Conservation (phyloP, 2,888 invertebrate species). For the Choristoneura rosaceana region DNA sequence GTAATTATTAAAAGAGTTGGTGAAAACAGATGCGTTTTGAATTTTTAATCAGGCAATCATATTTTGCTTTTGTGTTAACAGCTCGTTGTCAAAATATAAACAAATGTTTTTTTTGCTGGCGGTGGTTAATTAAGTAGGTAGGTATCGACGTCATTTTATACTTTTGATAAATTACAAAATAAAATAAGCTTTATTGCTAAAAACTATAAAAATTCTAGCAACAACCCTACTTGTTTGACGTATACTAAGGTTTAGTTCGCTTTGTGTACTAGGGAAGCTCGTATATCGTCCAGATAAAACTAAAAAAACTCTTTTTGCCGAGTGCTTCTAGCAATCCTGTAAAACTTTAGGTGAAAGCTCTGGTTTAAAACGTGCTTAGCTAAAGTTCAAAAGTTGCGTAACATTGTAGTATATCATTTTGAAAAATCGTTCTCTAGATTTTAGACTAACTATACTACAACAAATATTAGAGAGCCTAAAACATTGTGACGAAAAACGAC, state of each 20-base stretch:
- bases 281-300: conserved; percentile 32
- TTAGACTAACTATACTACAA: background rate
- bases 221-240: conserved; percentile 22
- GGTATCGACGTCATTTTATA: too few species aligned
- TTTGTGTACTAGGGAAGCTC: conserved; percentile 35
- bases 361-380: conserved; percentile 21
- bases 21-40: background rate
- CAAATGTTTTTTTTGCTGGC: too few species aligned
- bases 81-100: too few species aligned
- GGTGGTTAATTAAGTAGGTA: too few species aligned
- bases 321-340: conserved; percentile 22
- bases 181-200: background rate
- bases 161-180: too few species aligned
- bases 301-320: conserved; percentile 36
- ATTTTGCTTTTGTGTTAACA: too few species aligned
- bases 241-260: conserved; percentile 25
- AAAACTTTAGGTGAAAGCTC: conserved; percentile 18
- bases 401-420: background rate
- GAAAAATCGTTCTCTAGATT: background rate
- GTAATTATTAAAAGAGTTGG: background rate
- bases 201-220: background rate
- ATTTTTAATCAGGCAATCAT: background rate
- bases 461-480: background rate
- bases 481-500: conserved; percentile 19
- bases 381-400: conserved; percentile 7